Percentiles rank a stretch among this genome's conserved stretches.
Conservation (phyloP, 2,888 invertebrate species). For the Sinopyrophorus schimmeli region DNA sequence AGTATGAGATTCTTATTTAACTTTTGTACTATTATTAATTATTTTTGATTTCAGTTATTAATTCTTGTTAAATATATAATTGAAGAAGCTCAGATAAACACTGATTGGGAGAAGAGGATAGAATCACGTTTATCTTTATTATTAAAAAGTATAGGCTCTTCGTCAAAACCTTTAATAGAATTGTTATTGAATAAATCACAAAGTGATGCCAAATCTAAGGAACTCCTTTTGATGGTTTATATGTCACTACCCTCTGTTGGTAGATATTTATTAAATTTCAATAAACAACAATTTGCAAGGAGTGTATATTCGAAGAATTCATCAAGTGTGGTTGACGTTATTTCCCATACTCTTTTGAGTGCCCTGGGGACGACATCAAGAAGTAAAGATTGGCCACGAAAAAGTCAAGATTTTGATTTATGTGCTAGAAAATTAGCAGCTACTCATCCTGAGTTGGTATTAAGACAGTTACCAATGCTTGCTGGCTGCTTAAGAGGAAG, state of each 20-base stretch:
- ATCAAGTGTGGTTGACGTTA: constrained; percentile 70
- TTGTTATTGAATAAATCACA: constrained; percentile 41
- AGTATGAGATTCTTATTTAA: constrained; percentile 50
- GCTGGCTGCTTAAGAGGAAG: constrained; percentile 77
- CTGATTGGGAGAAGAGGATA: constrained; percentile 59
- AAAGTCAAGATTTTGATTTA: constrained; percentile 75
- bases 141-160: constrained; percentile 62
- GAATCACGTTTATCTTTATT: constrained; percentile 74
- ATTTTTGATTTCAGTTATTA: constrained; percentile 50
- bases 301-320: constrained; percentile 54
- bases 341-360: constrained; percentile 79
- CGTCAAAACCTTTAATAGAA: constrained; percentile 44
- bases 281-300: constrained; percentile 31
- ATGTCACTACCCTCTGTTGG: constrained; percentile 51
- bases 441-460: constrained; percentile 76
- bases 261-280: constrained; percentile 38
- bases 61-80: constrained; percentile 75
- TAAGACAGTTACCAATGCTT: constrained; percentile 83
- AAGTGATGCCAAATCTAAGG: constrained; percentile 41
- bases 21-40: constrained; percentile 6
- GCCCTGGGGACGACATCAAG: constrained; percentile 73
- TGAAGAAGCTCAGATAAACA: constrained; percentile 63
- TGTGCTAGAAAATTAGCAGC: constrained; percentile 80
- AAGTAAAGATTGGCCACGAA: constrained; percentile 69
- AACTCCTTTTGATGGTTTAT: constrained; percentile 51